A percentile compares a stretch with the other conserved stretches of the same genome.
phyloP scores from a whole-genome alignment of 2,113 vertebrate genomes.

The Propithecus coquereli region DNA sequence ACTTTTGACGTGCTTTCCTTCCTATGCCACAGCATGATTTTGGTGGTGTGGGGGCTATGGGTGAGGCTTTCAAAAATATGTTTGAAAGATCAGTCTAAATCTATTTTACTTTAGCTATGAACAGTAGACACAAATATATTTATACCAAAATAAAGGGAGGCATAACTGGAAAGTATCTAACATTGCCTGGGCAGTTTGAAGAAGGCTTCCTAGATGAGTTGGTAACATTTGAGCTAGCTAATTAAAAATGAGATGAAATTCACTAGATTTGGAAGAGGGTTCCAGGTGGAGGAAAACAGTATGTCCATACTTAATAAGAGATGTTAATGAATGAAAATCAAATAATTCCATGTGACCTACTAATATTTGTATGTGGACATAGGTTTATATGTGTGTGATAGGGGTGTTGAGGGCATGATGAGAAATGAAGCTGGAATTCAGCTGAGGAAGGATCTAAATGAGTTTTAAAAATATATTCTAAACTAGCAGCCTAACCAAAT shows the following conservation, averaged over 20 bases:
- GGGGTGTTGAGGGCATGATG: background rate
- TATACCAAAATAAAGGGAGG: background rate
- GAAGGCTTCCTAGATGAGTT: background rate
- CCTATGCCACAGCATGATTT: background rate
- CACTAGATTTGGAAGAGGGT: background rate
- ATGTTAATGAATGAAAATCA: background rate
- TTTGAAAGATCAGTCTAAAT: background rate
- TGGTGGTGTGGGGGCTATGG: background rate
- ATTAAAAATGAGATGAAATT: background rate
- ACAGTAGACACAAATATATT: background rate
- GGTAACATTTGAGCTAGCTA: background rate
- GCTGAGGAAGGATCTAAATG: background rate
- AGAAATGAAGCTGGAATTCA: background rate
- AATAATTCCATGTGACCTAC: background rate
- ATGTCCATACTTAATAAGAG: background rate
- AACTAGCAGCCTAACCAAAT: background rate
- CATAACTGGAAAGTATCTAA: background rate
- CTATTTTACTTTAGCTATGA: background rate
- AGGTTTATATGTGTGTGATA: background rate
- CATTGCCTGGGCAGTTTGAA: background rate
- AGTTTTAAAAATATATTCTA: background rate
- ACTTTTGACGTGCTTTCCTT: background rate
- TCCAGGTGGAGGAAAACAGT: background rate
- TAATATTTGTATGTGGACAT: background rate
- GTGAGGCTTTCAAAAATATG: background rate